A percentile compares a stretch with the other conserved stretches of the same genome.
Conservation (phyloP, 1,140 invertebrate species). For the Bombus breviceps region DNA sequence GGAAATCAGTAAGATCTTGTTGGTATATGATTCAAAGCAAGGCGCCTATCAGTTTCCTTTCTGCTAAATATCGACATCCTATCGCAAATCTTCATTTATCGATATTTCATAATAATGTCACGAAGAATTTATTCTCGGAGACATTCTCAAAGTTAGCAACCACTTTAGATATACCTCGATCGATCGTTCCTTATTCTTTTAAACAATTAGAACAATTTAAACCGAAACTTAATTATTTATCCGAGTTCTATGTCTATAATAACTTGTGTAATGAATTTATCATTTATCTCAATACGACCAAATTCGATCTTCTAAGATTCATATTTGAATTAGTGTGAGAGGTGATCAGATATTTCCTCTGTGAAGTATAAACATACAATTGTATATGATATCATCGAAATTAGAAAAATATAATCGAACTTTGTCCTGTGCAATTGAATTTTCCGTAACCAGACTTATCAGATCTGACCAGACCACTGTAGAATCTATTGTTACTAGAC, state of each 20-base stretch:
- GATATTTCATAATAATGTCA: background rate
- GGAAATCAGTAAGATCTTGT: slow-evolving; percentile 13
- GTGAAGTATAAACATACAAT: background rate
- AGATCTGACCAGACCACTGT: background rate
- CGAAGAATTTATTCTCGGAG: too few species aligned
- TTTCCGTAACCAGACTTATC: background rate
- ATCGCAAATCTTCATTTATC: slow-evolving; percentile 24
- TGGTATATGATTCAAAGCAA: slow-evolving; percentile 51
- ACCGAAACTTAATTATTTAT: too few species aligned
- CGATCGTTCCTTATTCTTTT: too few species aligned
- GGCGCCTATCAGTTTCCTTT: slow-evolving; percentile 9
- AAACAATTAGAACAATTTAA: too few species aligned
- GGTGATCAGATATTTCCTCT: background rate
- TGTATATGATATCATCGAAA: background rate
- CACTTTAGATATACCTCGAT: too few species aligned
- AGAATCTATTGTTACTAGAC: background rate
- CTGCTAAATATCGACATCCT: slow-evolving; percentile 31
- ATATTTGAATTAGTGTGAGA: background rate
- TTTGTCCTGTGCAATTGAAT: background rate
- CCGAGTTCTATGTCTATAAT: too few species aligned
- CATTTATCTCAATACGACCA: background rate
- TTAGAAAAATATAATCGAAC: background rate
- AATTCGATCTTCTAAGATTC: background rate
- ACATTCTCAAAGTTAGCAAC: too few species aligned
- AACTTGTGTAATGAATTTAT: too few species aligned